Base-by-base conservation (phyloP, 2,888 invertebrate species). In the Sarcophaga variegata region DNA sequence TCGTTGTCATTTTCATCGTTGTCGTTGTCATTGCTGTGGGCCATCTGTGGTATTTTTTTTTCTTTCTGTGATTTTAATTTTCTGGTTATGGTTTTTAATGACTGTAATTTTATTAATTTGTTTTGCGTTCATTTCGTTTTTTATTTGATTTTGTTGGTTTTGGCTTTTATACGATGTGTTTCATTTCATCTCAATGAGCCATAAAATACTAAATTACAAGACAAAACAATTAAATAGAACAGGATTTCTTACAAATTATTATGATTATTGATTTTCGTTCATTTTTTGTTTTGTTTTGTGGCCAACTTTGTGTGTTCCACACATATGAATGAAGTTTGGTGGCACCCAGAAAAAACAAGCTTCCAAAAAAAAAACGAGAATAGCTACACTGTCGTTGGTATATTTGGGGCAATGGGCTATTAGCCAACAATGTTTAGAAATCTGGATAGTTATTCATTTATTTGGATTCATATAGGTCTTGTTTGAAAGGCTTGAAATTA, bases 171-270 rank as follows among this genome's bases (percentile, higher is more conserved):
- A 45, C 20, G 20, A 59, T 66, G 62, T 82, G 71, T 72, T 77
- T 77, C 60, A 47, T 54, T 64, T 17, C 76, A 37, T 86, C 63
- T 72, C 67, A 72, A 69, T 72, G 47, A 72, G 86, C 72, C 54
- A 87, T 84, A 87, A 87, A 87, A 82, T 82, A 84, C 87, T 82
- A 87, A 87, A 87, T 87, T 87, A 87, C 87, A 87, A 81, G 84
- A 84, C 87, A 87, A 87, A 87, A 84, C 87, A 87, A 87, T 87
- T 87, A 87, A 81, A 84, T 84, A 87, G 77, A 81, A 81, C 81
- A 83, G 75, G 81, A 75, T 84, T 84, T 87, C 71, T 79, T 79
- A 87, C 87, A 87, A 87, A 87, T 87, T 84, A 87, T 84, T 79
- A 84, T 84, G 75, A 37, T 78, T 78, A 81, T 84, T 84, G 78